Base-by-base conservation (phyloP, 2,797 vertebrate species). In the Pteropus rufus region DNA sequence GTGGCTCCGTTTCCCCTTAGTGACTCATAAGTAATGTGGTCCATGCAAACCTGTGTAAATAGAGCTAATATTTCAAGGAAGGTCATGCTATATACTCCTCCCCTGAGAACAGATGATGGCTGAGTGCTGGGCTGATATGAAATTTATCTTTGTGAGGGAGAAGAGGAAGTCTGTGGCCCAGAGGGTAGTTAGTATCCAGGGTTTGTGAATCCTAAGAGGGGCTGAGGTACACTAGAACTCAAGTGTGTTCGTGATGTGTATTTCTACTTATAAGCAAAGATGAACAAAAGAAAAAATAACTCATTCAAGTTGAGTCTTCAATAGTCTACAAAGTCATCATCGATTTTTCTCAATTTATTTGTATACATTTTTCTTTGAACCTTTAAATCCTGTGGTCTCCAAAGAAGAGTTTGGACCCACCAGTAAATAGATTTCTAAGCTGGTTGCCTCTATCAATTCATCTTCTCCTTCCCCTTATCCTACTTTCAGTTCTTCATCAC, bases 21-120 rank as follows among this genome's bases (percentile, higher is more conserved):
- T 98, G 98, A 98, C 98, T 98, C 98, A 97, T 98, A 98, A 98
- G 98, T 98, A 98, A 98, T 98, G 98, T 98, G 97, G 96, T 98
- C 98, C 97, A 98, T 8, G 34, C 98, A 98, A 98, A 98, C 97
- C 94, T 0, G 90, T 98, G 98, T 98, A 98, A 98, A 98, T 98
- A 98, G 98, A 98, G 98, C 97, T 98, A 98, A 98, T 99, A 98
- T 98, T 98, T 99, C 98, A 98, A 98, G 96, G 95, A 98, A 98
- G 98, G 98, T 98, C 98, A 97, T 98, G 97, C 97, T 98, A 97
- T 98, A 98, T 97, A 97, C 97, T 98, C 96, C 98, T 97, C 98
- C 98, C 97, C 97, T 92, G 98, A 98, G 97, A 98, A 98, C 75
- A 98, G 98, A 98, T 98, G 98, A 98, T 98, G 97, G 98, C 94